Evolutionary conservation across 1,140 invertebrate genomes (phyloP), one percentile per base, ranked within the genome.

Genomic region (Cotesia chilonis): DNA sequence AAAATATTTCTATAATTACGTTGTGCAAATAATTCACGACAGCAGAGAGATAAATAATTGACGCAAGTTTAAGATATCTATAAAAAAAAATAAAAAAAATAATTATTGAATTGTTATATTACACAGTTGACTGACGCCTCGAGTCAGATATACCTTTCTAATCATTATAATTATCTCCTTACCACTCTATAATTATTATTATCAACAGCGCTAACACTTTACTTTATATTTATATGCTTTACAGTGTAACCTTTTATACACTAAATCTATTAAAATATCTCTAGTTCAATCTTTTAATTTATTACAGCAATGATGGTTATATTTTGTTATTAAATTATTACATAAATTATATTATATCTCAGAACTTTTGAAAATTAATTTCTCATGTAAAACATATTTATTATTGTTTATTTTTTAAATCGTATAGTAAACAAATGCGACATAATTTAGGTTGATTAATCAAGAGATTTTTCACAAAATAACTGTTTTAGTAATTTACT

Each of bases 121-220:
- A 47, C 63, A 65, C 63, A 65, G 36, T 41, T 47, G 4, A 41
- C 63, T 38, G 17, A 47, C 35, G 28, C 60, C 63, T 37, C 3
- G 12, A 37, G 35, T 35, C 37, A 14, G 12, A 38, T 37, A 6
- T 47, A 47, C 41, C 41, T 47, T 47, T 47, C 38, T 65, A 37
- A 38, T 65, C 38, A 38, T 65, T 65, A 65, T 65, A 65, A 65
- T 65, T 65, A 35, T n/a, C 17, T 20, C 12, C 35, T 47, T 65
- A 17, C 17, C 65, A 51, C 61, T 64, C 10, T 67, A 52, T 67
- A 67, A 67, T 67, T 67, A 67, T 47, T 52, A 37, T 67, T 47
- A 52, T 67, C 41, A 47, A 6, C 10, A 28, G 4, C 47, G 7
- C n/a, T 54, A 54, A 47, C 41, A 47, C 36, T 66, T 66, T 52